A percentile compares a stretch with the other conserved stretches of the same genome.
phyloP scores from a whole-genome alignment of 2,113 vertebrate species.

The Atlantisia rogersi region DNA sequence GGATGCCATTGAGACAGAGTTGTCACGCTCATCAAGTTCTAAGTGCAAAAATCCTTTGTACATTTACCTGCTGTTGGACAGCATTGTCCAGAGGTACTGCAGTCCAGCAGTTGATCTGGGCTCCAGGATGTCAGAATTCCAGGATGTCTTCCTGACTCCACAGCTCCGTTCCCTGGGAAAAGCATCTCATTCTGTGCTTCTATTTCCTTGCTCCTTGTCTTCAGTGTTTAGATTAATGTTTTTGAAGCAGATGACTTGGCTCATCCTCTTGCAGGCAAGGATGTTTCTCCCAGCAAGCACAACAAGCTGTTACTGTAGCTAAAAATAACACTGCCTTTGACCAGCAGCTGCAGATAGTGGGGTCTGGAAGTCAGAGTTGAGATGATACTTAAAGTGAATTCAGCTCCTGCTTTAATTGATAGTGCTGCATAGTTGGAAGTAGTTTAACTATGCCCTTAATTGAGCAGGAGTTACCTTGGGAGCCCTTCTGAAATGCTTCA shows the following conservation, averaged over 20 bases:
- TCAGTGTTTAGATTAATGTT: not conserved
- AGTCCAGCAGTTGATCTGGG: not conserved
- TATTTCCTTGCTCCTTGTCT: not conserved
- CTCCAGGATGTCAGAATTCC: not conserved
- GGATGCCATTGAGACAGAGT: not conserved
- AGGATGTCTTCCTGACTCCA: not conserved
- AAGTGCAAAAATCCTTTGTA: not conserved
- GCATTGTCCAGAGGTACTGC: not conserved
- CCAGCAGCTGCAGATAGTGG: not conserved
- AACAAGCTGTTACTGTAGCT: not conserved
- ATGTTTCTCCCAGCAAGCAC: not conserved
- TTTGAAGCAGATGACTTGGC: not conserved
- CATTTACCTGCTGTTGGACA: not conserved
- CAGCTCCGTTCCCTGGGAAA: not conserved
- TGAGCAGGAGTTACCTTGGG: not conserved
- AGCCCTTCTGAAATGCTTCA: not conserved
- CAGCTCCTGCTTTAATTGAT: not conserved
- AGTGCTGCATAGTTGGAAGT: not conserved
- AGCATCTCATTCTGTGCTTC: not conserved
- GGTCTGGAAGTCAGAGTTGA: not conserved
- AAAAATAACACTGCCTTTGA: not conserved
- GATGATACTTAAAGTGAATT: not conserved
- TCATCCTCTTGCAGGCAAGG: not conserved
- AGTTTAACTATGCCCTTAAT: not conserved
- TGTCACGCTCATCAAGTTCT: rapidly evolving